Percentiles rank a stretch among this genome's conserved stretches.
phyloP scores from a whole-genome alignment of 92 coral and sea anemone species.

The Pocillopora meandrina region DNA sequence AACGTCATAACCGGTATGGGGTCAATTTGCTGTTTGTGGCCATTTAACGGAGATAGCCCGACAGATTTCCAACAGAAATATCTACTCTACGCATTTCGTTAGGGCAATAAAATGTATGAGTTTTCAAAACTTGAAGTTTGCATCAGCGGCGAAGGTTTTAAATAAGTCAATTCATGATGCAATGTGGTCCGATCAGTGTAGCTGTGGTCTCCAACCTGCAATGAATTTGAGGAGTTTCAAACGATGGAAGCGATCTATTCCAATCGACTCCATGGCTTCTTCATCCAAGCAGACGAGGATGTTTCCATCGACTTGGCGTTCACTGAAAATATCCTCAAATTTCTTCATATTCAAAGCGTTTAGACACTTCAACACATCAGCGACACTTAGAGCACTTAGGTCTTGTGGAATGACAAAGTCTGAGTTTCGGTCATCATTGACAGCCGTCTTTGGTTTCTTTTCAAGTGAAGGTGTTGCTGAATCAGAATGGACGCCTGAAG shows the following conservation, averaged over 20 bases:
- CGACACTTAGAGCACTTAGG: constrained; percentile 36
- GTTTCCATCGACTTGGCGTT: constrained; percentile 57
- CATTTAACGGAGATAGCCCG: no score
- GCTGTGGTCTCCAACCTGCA: constrained; percentile 61
- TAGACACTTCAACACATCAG: constrained; percentile 53
- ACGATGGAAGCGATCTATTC: constrained; percentile 55
- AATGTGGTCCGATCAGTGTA: not conserved
- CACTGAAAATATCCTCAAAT: constrained; percentile 42
- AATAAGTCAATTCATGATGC: not conserved
- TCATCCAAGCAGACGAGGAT: constrained; percentile 61
- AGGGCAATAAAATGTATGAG: no score
- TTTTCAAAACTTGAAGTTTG: no score
- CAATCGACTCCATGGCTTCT: constrained; percentile 51
- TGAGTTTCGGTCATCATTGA: not conserved
- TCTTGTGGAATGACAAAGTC: constrained; percentile 50
- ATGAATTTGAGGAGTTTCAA: constrained; percentile 52
- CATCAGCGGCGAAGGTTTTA: no score
- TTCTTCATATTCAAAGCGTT: constrained; percentile 38
- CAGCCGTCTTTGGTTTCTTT: no score
- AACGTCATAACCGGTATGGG: no score
- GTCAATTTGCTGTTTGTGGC: no score
- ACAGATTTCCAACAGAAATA: no score
- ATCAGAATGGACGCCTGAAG: not conserved
- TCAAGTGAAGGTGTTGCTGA: not conserved
- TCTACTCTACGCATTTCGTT: no score